These are phyloP conservation scores for Ceratoteleas bidentatus DNA, from an alignment of 1,140 invertebrate genomes.

Conservation along the genomic window DNA sequence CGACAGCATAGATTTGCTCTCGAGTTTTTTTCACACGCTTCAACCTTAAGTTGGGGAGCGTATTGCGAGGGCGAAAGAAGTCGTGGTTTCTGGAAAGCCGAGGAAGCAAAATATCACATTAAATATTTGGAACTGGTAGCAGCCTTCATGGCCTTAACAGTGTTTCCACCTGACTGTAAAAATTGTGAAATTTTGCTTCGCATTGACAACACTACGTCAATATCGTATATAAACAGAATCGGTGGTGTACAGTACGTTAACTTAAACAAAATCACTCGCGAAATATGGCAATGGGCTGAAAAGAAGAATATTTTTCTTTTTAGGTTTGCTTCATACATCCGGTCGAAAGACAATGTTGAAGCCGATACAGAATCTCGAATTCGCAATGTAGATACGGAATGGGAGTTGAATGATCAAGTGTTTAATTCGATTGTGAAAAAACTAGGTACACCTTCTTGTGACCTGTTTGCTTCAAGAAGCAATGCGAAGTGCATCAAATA, in stretches of 20 bases:
- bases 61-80: constrained; percentile 6
- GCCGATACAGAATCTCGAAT: constrained; percentile 56
- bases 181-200: not conserved
- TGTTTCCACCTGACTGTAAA: too few relatives aligned
- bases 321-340: constrained; percentile 48
- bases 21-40: constrained; percentile 30
- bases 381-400: constrained; percentile 57
- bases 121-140: not conserved
- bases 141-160: not conserved
- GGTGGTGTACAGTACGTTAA: constrained; percentile 5
- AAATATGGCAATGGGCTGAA: constrained; percentile 47
- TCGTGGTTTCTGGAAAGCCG: too few relatives aligned
- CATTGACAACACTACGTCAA: not conserved
- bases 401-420: constrained; percentile 6
- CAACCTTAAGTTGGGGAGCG: constrained; percentile 25
- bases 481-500: constrained; percentile 63
- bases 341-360: constrained; percentile 55
- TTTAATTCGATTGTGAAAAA: constrained; percentile 6
- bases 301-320: constrained; percentile 5
- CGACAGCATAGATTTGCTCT: constrained; percentile 4
- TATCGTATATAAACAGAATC: constrained; percentile 16
- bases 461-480: constrained; percentile 56
- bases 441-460: constrained; percentile 21
- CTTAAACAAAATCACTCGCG: not conserved
- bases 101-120: not conserved